These are phyloP conservation scores for Fundulus diaphanus DNA, from an alignment of 2,797 vertebrate genomes.

Conservation along the genomic window DNA sequence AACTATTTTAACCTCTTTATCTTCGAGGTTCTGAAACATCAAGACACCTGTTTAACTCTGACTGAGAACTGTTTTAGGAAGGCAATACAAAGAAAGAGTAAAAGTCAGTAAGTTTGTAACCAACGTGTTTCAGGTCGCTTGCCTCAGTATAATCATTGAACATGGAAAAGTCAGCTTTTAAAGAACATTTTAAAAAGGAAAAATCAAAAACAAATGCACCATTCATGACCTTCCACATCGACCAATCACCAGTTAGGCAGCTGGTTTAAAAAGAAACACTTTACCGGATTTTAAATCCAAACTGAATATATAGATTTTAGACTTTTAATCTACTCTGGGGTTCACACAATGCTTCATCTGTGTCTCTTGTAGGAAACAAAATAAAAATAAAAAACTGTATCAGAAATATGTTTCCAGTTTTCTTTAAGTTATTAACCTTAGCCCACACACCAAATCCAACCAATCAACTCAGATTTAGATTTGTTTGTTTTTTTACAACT, in stretches of 20 bases:
- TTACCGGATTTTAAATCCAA: background rate
- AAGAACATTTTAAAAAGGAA: background rate
- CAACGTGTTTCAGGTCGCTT: background rate
- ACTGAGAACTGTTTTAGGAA: background rate
- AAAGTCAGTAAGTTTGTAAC: background rate
- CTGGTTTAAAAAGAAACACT: background rate
- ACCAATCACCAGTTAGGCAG: background rate
- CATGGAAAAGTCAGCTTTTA: background rate
- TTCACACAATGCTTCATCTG: background rate
- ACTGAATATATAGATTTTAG: background rate
- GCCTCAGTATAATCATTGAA: background rate
- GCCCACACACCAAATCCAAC: background rate
- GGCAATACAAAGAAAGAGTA: background rate
- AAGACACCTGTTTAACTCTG: no score
- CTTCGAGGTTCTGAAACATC: background rate
- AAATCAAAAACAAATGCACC: no score
- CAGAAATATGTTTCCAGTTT: background rate
- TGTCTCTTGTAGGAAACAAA: background rate
- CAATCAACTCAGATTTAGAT: background rate
- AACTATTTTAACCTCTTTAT: background rate
- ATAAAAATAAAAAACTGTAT: background rate
- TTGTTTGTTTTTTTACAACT: no score
- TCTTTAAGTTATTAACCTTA: background rate
- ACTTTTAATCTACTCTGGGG: background rate
- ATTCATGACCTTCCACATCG: no score